These are phyloP conservation scores for Ceratina japonica DNA, from an alignment of 1,140 invertebrate species.

Conservation along the genomic window DNA sequence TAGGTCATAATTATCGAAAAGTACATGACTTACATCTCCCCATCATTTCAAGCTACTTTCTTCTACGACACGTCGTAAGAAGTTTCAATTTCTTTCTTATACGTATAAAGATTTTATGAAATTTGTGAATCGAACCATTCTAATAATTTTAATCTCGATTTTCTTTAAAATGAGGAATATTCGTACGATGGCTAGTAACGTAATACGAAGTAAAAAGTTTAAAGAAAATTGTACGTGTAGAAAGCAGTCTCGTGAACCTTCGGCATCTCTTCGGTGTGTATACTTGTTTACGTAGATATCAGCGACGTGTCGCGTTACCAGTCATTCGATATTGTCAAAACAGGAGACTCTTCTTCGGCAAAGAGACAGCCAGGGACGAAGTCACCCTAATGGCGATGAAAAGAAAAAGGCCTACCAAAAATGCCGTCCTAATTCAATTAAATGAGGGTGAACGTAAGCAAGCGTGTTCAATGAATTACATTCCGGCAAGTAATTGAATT, in stretches of 20 bases:
- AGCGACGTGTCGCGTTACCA: slow-evolving; percentile 36
- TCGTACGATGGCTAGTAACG: too few species aligned
- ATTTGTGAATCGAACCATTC: too few species aligned
- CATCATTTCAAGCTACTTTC: too few species aligned
- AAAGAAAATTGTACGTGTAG: background rate
- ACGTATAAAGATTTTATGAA: too few species aligned
- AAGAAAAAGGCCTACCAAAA: slow-evolving; percentile 22
- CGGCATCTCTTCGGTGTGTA: background rate
- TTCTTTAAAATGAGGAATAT: too few species aligned
- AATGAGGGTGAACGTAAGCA: background rate
- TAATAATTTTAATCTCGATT: too few species aligned
- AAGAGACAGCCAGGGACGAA: slow-evolving; percentile 28
- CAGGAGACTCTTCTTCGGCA: slow-evolving; percentile 41
- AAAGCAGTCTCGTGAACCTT: slow-evolving; percentile 15
- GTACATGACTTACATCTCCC: too few species aligned
- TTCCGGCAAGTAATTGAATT: slow-evolving; percentile 9
- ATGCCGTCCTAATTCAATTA: slow-evolving; percentile 37
- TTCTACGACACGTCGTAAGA: too few species aligned
- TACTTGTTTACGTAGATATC: slow-evolving; percentile 32
- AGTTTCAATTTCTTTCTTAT: too few species aligned
- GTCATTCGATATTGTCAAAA: slow-evolving; percentile 49
- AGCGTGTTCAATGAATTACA: background rate
- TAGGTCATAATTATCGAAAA: too few species aligned
- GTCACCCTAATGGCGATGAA: slow-evolving; percentile 25
- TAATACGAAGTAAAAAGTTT: background rate